Conservation (phyloP, 2,113 vertebrate genomes). For the Micromys minutus region DNA sequence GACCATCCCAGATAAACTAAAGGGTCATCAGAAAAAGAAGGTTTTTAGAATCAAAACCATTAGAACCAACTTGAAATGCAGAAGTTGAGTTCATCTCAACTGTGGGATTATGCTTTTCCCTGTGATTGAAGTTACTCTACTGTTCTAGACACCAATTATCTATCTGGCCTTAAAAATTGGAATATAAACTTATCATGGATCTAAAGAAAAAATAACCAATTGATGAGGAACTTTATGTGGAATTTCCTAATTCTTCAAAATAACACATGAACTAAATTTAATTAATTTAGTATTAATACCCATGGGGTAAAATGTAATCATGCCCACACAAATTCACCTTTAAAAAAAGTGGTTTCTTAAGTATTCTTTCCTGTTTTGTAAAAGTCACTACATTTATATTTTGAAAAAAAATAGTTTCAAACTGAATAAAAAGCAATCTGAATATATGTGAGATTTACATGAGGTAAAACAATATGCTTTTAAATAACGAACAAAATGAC, state of each 20-base stretch:
- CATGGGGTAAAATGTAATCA: neutral
- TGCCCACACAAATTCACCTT: neutral
- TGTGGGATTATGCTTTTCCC: neutral
- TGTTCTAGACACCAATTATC: neutral
- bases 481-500: neutral
- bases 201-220: neutral
- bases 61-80: neutral
- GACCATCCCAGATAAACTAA: neutral
- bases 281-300: neutral
- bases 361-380: neutral
- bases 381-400: neutral
- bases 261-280: neutral
- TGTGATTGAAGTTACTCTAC: neutral
- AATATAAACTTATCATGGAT: neutral
- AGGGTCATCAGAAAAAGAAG: neutral
- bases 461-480: neutral
- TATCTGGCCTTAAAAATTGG: neutral
- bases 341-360: neutral
- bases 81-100: neutral
- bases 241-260: neutral
- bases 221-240: neutral
- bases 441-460: neutral
- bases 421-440: neutral
- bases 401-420: conserved; percentile 1
- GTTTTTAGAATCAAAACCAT: neutral